Evolutionary conservation across 1,140 invertebrate species (phyloP), one percentile per base, ranked within the genome.

Genomic region (Phenacoccus solenopsis): DNA sequence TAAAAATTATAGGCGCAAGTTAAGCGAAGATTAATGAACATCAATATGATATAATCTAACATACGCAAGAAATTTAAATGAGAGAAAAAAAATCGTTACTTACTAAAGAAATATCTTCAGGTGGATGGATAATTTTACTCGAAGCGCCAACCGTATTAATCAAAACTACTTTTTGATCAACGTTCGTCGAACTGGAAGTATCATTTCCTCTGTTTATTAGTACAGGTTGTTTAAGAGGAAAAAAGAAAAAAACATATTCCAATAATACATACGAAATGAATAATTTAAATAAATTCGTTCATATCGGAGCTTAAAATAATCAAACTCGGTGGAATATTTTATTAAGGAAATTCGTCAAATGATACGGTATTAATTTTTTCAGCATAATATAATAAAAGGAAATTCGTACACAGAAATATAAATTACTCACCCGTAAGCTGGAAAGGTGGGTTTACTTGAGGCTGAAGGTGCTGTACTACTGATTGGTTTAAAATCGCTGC

Each of bases 51-150:
- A 16, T 21, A 9, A 5, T 32, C 30, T 13, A 32, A 32, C 13
- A 7, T 32, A 68, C 22, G 67, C n/a, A n/a, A 70, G 68, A 71
- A 61, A 69, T 71, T 64, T 1, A 56, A n/a, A 22, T 22, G 70
- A 70, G 56, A 20, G n/a, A 56, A 38, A 25, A 71, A 32, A 59
- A 49, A 68, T 70, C 9, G 49, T 28, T 21, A 79, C 83, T 82
- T 80, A 89, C 88, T 79, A 90, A 74, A 59, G 93, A 96, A 56
- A 96, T 87, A 81, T 97, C 95, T 79, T 97, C 93, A 25, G 90
- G 86, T 25, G 94, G 95, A 80, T 98, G 95, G 75, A 97, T 88
- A 69, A 97, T 94, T 82, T 91, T 91, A 77, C 91, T 92, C 21
- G 90, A 88, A 27, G 91, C 88, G 69, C 90, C 89, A 70, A 90